Percentiles rank a stretch among this genome's conserved stretches.
Evolutionary conservation across 2,888 invertebrate genomes (phyloP).

Genomic region (Alcis repandata): DNA sequence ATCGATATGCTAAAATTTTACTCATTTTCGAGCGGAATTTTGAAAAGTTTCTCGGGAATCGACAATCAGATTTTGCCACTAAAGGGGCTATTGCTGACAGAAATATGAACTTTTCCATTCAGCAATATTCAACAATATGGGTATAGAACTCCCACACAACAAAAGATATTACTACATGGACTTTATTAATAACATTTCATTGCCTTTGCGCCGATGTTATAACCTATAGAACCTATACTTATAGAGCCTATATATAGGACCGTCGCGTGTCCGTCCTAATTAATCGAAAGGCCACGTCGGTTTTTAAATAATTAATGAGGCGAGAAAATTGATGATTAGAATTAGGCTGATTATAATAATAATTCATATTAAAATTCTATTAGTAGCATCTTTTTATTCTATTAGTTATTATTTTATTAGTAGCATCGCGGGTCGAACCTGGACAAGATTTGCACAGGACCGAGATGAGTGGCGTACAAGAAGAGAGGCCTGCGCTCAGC

Average conservation of each 20-base stretch:
- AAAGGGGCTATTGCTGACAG: not conserved
- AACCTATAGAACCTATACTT: too few relatives aligned
- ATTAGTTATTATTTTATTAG: too few relatives aligned
- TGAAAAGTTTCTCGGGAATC: conserved; percentile 9
- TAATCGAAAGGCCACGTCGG: conserved; percentile 12
- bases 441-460: too few relatives aligned
- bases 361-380: too few relatives aligned
- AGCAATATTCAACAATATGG: not conserved
- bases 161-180: not conserved
- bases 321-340: conserved; percentile 5
- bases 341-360: not conserved
- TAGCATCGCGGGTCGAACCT: too few relatives aligned
- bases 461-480: too few relatives aligned
- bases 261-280: conserved; percentile 4
- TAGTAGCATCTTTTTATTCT: too few relatives aligned
- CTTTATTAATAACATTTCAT: conserved; percentile 6
- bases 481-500: too few relatives aligned
- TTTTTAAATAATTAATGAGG: conserved; percentile 19
- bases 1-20: conserved; percentile 6
- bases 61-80: not conserved
- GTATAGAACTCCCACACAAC: not conserved
- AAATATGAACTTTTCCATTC: conserved; percentile 5
- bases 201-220: not conserved
- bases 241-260: not conserved
- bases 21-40: conserved; percentile 25